phyloP scores from a whole-genome alignment of 1,140 invertebrate species.

The Leptinotarsa texana region DNA sequence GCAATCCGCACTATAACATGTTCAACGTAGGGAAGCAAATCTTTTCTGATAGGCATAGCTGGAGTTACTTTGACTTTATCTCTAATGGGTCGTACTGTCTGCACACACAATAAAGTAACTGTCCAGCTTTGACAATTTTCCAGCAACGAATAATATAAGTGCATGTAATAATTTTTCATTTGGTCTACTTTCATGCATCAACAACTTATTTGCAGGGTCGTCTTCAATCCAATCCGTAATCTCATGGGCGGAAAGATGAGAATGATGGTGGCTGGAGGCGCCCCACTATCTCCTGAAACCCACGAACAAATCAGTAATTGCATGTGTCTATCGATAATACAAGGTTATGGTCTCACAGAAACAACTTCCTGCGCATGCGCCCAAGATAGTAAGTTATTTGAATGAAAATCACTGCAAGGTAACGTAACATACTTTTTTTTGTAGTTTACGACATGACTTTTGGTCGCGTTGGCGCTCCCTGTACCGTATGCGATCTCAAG shows the following conservation, averaged over 20 bases:
- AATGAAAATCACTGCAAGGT: background rate
- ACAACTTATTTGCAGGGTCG: slow-evolving; percentile 59
- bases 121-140: too few species aligned
- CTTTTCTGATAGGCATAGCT: too few species aligned
- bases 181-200: too few species aligned
- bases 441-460: slow-evolving; percentile 68
- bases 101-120: too few species aligned
- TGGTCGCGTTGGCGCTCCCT: slow-evolving; percentile 88
- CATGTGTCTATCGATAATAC: slow-evolving; percentile 86
- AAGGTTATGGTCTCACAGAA: slow-evolving; percentile 98
- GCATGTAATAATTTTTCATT: too few species aligned
- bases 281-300: slow-evolving; percentile 93
- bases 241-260: slow-evolving; percentile 87
- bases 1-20: too few species aligned
- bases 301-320: slow-evolving; percentile 94
- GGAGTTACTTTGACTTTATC: too few species aligned
- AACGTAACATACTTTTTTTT: slow-evolving; percentile 38
- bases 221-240: slow-evolving; percentile 78
- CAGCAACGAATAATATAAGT: too few species aligned
- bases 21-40: too few species aligned
- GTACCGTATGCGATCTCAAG: slow-evolving; percentile 82
- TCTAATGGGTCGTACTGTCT: too few species aligned
- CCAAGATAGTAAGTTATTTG: slow-evolving; percentile 71
- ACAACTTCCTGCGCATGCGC: slow-evolving; percentile 92
- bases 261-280: slow-evolving; percentile 88